Evolutionary conservation across 2,797 vertebrate species (phyloP).

Genomic region (Periophthalmus magnuspinnatus): DNA sequence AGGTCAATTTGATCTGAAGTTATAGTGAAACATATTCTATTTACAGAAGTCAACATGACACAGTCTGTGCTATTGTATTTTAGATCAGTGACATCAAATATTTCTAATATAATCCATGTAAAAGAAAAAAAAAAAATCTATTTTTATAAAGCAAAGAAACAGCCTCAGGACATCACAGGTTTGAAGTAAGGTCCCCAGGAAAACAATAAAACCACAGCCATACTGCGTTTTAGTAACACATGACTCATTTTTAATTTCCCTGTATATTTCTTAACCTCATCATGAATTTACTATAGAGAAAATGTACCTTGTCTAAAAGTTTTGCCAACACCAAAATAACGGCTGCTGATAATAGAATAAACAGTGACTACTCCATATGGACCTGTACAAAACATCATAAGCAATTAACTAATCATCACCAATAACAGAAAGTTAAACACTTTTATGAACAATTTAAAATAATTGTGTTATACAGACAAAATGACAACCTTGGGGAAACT

Average conservation of each 20-base stretch:
- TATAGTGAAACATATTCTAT: background rate
- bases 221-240: too few species aligned
- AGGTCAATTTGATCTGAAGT: conserved; percentile 20
- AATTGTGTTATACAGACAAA: background rate
- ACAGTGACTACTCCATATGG: too few species aligned
- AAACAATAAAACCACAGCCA: too few species aligned
- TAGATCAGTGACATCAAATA: background rate
- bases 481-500: background rate
- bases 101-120: background rate
- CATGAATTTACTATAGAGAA: too few species aligned
- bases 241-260: too few species aligned
- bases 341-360: too few species aligned
- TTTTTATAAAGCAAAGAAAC: too few species aligned
- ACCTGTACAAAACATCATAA: background rate
- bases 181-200: background rate
- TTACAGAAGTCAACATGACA: background rate
- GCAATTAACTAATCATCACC: background rate
- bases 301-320: background rate
- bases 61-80: background rate
- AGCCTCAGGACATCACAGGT: background rate
- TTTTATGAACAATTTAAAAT: background rate
- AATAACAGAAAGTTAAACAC: background rate
- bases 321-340: background rate
- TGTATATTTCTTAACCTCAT: too few species aligned
- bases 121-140: background rate